Conservation (phyloP, 2,113 vertebrate species). For the Eclectus roratus region DNA sequence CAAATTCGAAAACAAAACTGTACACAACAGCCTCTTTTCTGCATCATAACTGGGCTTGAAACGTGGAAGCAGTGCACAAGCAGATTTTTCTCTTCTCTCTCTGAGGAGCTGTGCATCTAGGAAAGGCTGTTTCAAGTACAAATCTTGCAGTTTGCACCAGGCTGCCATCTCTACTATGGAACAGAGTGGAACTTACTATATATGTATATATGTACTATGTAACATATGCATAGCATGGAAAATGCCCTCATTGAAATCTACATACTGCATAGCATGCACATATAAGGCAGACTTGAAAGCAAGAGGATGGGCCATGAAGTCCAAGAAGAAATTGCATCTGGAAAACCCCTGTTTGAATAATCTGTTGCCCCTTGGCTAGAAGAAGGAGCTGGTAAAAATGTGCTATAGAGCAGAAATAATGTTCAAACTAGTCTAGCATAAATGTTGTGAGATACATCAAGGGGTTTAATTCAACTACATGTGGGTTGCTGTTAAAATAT, state of each 20-base stretch:
- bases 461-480: neutral
- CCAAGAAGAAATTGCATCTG: neutral
- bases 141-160: neutral
- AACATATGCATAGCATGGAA: neutral
- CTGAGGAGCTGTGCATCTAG: neutral
- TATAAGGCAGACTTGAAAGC: neutral
- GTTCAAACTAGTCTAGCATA: rapidly evolving
- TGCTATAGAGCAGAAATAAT: neutral
- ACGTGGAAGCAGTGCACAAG: neutral
- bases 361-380: neutral
- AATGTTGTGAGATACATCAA: neutral
- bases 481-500: neutral
- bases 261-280: neutral
- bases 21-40: neutral
- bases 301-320: neutral
- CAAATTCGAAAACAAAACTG: neutral
- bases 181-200: neutral
- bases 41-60: neutral
- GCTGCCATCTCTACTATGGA: neutral
- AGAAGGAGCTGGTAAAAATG: neutral
- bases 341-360: neutral
- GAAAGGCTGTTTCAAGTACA: neutral
- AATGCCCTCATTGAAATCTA: neutral
- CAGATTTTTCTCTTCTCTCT: neutral
- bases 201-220: neutral